Evolutionary conservation across 2,888 invertebrate species (phyloP), one percentile per base, ranked within the genome.

Genomic region (Teinopalpus imperialis): DNA sequence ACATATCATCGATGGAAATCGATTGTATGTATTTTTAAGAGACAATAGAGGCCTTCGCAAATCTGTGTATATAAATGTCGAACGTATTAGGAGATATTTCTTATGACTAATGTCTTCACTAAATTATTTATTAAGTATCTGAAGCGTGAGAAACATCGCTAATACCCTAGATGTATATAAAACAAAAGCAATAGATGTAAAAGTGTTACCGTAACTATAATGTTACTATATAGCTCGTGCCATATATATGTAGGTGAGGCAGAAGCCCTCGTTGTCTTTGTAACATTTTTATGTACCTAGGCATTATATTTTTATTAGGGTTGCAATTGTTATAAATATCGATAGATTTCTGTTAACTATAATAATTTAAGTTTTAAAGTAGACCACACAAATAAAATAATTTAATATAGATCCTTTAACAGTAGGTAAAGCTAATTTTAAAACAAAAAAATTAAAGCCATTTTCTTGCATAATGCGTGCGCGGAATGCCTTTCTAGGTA

Each of bases 201-300:
- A 14, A 16, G n/a, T 39, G 45, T 45, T 45, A 45, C 39, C 45
- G 27, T 39, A 39, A 26, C 31, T 9, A 16, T 26, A 3, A 12
- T 37, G 47, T 43, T 42, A 30, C 35, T 46, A 42, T 42, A 29
- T 23, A 27, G 2, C 34, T 40, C 24, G 46, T 46, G 46, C 46
- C 46, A 46, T 46, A 41, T 40, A 3, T 45, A 23, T 43, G 7
- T 34, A 29, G 12, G 9, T 23, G 21, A 26, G 21, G 34, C 18
- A 8, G 12, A 26, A 21, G 9, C 7, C 13, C 13, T n/a, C 26
- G 20, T 20, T 26, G 39, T 10, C 39, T 39, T 12, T 39, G 7
- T 37, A 8, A 18, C 4, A 23, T 7, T 34, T n/a, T n/a, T n/a
- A n/a, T 26, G 1, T 12, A 26, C 6, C 14, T 43, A 20, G 6